Evolutionary conservation across 2,888 invertebrate species (phyloP).

Genomic region (Gymnoscelis rufifasciata): DNA sequence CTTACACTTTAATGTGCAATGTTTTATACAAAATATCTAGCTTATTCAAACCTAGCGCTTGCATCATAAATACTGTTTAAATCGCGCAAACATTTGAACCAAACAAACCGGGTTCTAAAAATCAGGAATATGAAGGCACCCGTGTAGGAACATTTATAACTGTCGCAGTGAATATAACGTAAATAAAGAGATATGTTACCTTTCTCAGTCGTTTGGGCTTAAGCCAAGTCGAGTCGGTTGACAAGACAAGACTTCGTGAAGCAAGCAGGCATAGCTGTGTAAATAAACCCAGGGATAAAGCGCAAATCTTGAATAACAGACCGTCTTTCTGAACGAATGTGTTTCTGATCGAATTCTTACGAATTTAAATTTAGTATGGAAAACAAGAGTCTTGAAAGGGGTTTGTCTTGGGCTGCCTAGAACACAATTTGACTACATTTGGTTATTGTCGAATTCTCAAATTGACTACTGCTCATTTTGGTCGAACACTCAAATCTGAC

Average conservation of each 20-base stretch:
- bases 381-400: too few relatives aligned
- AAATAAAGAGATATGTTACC: slow-evolving; percentile 65
- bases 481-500: too few relatives aligned
- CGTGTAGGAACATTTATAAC: slow-evolving; percentile 46
- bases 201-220: slow-evolving; percentile 62
- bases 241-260: slow-evolving; percentile 50
- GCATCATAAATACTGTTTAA: background rate
- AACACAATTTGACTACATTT: too few relatives aligned
- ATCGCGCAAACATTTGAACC: background rate
- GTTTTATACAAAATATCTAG: too few relatives aligned
- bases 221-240: slow-evolving; percentile 61
- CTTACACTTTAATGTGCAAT: too few relatives aligned
- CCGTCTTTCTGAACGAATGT: background rate
- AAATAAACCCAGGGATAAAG: slow-evolving; percentile 32
- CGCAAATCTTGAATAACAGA: slow-evolving; percentile 4
- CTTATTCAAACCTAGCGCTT: background rate
- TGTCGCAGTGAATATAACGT: slow-evolving; percentile 56
- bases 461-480: too few relatives aligned
- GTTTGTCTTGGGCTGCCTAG: too few relatives aligned
- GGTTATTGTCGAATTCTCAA: too few relatives aligned
- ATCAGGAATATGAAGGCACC: slow-evolving; percentile 24
- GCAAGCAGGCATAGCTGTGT: slow-evolving; percentile 45
- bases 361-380: background rate
- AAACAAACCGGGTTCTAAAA: slow-evolving; percentile 4
- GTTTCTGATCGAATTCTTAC: background rate